phyloP scores from a whole-genome alignment of 2,797 vertebrate species.

The Argentina silus region DNA sequence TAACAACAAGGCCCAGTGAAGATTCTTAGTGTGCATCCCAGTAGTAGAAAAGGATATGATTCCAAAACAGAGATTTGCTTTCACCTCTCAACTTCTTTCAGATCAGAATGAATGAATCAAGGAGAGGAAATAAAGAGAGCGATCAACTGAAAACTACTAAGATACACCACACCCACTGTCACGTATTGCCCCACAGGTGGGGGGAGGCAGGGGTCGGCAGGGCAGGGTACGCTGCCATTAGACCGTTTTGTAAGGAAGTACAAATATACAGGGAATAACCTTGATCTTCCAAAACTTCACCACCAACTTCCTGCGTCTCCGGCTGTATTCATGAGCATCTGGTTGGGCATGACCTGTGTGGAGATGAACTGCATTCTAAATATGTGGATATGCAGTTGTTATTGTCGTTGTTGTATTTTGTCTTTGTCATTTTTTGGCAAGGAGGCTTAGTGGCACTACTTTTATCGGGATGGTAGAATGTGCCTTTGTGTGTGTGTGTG shows the following conservation, averaged over 20 bases:
- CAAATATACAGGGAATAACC: constrained; percentile 69
- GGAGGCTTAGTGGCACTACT: constrained; percentile 1
- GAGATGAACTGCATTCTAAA: constrained; percentile 60
- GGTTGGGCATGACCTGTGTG: constrained; percentile 62
- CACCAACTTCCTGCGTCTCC: constrained; percentile 52
- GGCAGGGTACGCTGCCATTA: constrained; percentile 16
- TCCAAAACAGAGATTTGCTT: no score
- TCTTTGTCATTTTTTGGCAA: constrained; percentile 24
- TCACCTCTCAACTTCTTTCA: no score
- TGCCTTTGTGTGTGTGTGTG: not conserved
- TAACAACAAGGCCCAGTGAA: no score
- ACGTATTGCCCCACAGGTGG: not conserved
- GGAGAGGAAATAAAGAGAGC: no score
- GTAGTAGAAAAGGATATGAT: no score
- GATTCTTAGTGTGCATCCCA: no score
- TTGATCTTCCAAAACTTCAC: constrained; percentile 71
- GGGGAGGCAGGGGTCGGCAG: constrained; percentile 34
- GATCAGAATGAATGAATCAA: no score
- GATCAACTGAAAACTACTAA: no score
- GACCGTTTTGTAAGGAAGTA: constrained; percentile 55
- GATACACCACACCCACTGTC: not conserved
- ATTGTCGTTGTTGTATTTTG: constrained; percentile 29
- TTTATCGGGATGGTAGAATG: not conserved
- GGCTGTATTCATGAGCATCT: constrained; percentile 80
- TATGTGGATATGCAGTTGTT: constrained; percentile 44